These are phyloP conservation scores for Astyanax mexicanus DNA, from an alignment of 2,797 vertebrate species.

Conservation along the genomic window DNA sequence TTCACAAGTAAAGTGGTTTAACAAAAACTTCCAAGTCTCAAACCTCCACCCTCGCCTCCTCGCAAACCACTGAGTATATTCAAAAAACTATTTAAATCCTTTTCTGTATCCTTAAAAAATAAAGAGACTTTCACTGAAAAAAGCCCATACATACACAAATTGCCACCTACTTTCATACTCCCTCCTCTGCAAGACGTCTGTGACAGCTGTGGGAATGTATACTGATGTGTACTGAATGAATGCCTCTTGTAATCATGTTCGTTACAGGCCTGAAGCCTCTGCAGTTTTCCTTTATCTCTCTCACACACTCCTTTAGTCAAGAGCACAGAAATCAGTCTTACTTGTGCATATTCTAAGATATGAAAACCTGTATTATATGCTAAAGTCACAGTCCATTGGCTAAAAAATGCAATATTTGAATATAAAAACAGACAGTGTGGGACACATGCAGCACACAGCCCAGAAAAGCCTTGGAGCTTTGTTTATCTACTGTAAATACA, in stretches of 20 bases:
- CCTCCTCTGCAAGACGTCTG: conserved; percentile 26
- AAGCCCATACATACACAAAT: conserved; percentile 15
- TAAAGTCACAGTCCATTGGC: neutral
- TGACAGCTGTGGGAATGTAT: conserved; percentile 14
- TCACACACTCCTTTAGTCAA: conserved; percentile 4
- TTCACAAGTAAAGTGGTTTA: neutral
- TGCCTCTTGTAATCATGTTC: conserved; percentile 24
- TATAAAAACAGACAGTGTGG: neutral
- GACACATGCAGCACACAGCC: neutral
- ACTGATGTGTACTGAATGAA: conserved; percentile 27
- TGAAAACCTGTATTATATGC: conserved; percentile 22
- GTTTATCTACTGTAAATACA: neutral
- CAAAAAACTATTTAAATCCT: neutral
- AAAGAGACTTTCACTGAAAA: conserved; percentile 1
- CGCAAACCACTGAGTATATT: conserved; percentile 6
- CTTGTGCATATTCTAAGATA: neutral
- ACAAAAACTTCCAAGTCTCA: neutral
- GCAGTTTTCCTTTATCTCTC: conserved; percentile 29
- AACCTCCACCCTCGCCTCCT: conserved; percentile 16
- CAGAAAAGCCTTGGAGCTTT: neutral
- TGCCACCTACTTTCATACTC: conserved; percentile 20
- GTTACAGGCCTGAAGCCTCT: conserved; percentile 14
- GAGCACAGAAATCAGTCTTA: conserved; percentile 16
- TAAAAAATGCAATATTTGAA: conserved; percentile 21
- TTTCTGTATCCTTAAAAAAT: neutral